Base-by-base conservation (phyloP, 2,113 vertebrate genomes). In the Dolichotis patagonum region DNA sequence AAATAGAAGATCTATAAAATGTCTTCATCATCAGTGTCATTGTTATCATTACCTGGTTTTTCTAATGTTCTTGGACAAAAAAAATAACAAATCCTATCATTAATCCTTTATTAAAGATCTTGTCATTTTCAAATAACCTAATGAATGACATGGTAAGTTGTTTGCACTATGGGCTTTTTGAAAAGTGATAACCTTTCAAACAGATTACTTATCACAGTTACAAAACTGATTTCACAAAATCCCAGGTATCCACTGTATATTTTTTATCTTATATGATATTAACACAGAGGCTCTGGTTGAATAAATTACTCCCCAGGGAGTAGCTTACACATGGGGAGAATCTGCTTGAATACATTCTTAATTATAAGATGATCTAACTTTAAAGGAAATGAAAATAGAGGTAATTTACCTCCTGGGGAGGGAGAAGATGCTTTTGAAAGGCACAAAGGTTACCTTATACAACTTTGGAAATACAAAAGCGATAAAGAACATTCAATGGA, bases 371-470 rank as follows among this genome's bases (percentile, higher is more conserved):
- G 97, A 98, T 97, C 95, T 96, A 95, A 98, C 95, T 97, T 96
- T 97, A 97, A 98, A 98, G 98, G 96, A 98, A 98, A 97, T 98
- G 97, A 97, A 98, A 98, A 98, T 97, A 97, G 96, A 98, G 96
- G 96, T 98, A 98, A 98, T 98, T 98, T 98, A 94, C 92, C 96
- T 90, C 97, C 96, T 83, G 80, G 95, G 91, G 85, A 80, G 71
- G 83, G 73, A 97, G 93, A 98, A 97, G 97, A 97, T 96, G 95
- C 69, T 97, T 96, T 96, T 97, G 96, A 98, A 98, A 98, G 96
- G 78, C 94, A 97, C 97, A 97, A 96, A 98, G 98, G 93, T 98
- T 97, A 98, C 97, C 96, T 95, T 94, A 63, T 7, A 96, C 81
- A 97, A 96, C 92, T 96, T 96, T 17, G 24, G 95, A 97, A 97